phyloP scores from a whole-genome alignment of 2,113 vertebrate species.

The Ptychochromis oligacanthus region DNA sequence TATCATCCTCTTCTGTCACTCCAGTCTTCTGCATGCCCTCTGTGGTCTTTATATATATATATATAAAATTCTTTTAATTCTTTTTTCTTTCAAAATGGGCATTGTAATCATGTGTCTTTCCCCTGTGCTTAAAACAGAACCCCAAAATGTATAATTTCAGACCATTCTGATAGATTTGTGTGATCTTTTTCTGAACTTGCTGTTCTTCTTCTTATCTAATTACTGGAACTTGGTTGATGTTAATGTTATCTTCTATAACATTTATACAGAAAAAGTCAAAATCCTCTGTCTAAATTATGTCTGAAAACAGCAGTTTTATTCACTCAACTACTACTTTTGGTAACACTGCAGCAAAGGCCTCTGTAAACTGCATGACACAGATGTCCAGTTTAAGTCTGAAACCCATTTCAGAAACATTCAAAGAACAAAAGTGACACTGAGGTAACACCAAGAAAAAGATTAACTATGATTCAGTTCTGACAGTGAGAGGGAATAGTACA shows the following conservation, averaged over 20 bases:
- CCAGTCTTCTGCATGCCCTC: background rate
- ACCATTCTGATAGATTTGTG: background rate
- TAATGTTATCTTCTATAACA: too few relatives aligned
- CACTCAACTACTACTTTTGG: background rate
- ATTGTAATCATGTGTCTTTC: background rate
- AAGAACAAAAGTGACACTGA: background rate
- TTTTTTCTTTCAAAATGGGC: background rate
- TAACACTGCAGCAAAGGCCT: background rate
- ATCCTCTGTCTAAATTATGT: rapidly evolving
- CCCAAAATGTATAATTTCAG: background rate
- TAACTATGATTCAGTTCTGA: background rate
- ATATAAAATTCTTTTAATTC: background rate
- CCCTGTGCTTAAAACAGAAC: background rate
- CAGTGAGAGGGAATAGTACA: background rate
- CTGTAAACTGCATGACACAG: background rate
- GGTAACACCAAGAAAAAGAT: background rate
- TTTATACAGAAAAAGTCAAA: background rate
- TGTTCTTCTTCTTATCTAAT: background rate
- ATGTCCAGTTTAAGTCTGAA: background rate
- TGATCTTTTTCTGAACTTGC: background rate
- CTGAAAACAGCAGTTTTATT: background rate
- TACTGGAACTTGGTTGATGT: background rate
- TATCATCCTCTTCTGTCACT: background rate
- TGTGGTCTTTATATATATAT: too few relatives aligned
- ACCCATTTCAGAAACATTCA: background rate